Base-by-base conservation (phyloP, 2,888 invertebrate genomes). In the Nymphalis c-album region DNA sequence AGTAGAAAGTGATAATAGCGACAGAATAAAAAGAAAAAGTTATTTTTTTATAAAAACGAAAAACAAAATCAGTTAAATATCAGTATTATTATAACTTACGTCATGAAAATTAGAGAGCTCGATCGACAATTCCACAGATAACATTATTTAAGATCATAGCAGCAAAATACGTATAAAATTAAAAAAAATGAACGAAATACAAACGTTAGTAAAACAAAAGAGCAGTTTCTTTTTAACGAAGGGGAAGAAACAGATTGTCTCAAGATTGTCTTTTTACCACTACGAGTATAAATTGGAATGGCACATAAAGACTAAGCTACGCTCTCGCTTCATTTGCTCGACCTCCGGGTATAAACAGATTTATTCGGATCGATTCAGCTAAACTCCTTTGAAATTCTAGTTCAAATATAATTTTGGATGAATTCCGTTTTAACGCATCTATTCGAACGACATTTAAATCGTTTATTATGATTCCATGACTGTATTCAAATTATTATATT, bases 281-380 rank as follows among this genome's bases (percentile, higher is more conserved):
- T 63, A 61, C 46, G 59, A 71, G 61, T 48, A 67, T 60, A 71
- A 71, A 69, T 71, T 68, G 70, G 64, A 70, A 71, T 62, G 63
- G 66, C 71, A 61, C 61, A 71, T 71, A 71, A 71, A 71, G 65
- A 50, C 63, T 71, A 71, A 71, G 65, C 68, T 65, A 57, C 57
- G 63, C 63, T 66, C 63, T 63, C 65, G 68, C 48, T 65, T 71
- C 68, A 71, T 71, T 71, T 68, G 60, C 60, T 61, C 63, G 65
- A 65, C 65, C 66, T 68, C 55, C 60, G 65, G 63, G 60, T 60
- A 65, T 64, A 60, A 65, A 68, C 62, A 68, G 46, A 40, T 65
- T 64, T 68, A 68, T 68, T 65, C 60, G 60, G 46, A 63, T 60
- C 50, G 63, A 60, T 63, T 63, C 46, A 57, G 53, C 46, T 60